phyloP scores from a whole-genome alignment of 2,113 vertebrate genomes.

The Mola mola region DNA sequence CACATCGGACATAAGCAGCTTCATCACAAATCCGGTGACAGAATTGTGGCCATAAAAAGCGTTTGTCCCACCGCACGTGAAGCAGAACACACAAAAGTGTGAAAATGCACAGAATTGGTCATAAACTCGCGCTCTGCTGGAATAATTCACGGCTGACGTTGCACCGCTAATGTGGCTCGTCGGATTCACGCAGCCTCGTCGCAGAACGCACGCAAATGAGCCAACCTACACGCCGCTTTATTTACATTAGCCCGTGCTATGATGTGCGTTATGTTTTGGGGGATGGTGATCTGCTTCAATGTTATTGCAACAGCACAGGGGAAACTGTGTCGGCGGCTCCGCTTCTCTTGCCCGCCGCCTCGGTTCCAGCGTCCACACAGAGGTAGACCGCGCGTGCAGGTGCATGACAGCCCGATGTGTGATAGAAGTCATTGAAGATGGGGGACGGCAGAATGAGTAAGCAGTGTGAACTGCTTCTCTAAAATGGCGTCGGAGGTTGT shows the following conservation, averaged over 20 bases:
- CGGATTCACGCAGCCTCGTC: constrained; percentile 17
- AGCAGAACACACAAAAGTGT: background rate
- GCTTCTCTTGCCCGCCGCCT: constrained; percentile 19
- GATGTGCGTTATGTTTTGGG: constrained; percentile 38
- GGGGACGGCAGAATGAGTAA: constrained; percentile 82
- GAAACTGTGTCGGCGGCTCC: constrained; percentile 9
- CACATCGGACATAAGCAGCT: constrained; percentile 23
- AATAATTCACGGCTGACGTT: constrained; percentile 1
- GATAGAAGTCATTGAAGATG: constrained; percentile 80
- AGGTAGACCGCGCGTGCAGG: constrained; percentile 72
- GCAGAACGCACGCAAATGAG: constrained; percentile 10
- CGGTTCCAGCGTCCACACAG: constrained; percentile 48
- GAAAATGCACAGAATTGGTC: background rate
- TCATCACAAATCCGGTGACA: constrained; percentile 2
- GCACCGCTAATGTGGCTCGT: constrained; percentile 12
- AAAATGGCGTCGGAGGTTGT: constrained; percentile 89
- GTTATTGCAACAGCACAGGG: constrained; percentile 19
- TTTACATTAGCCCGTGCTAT: constrained; percentile 41
- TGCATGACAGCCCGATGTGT: constrained; percentile 76
- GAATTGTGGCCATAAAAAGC: background rate
- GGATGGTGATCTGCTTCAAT: constrained; percentile 29
- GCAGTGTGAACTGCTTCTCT: constrained; percentile 85
- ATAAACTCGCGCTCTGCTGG: background rate
- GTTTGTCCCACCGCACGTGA: background rate
- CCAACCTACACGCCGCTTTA: constrained; percentile 28